Percentiles rank a stretch among this genome's conserved stretches.
Evolutionary conservation across 2,797 vertebrate species (phyloP).

Genomic region (Melanotaenia trifasciata): DNA sequence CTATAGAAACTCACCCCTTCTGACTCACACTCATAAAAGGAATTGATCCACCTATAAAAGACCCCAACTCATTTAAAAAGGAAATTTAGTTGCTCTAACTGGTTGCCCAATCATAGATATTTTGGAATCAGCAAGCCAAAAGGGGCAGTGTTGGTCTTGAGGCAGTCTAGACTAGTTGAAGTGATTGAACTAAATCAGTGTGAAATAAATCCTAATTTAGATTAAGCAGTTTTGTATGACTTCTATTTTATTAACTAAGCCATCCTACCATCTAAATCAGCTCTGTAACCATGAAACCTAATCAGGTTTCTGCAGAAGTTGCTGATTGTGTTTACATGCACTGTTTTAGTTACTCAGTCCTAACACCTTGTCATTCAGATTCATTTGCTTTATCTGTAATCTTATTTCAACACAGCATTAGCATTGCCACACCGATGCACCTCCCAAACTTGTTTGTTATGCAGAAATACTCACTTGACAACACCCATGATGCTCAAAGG

Average conservation of each 20-base stretch:
- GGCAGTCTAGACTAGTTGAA: not conserved
- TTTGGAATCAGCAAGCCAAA: not conserved
- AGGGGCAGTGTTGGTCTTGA: not conserved
- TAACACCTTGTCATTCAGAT: not conserved
- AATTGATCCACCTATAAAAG: constrained; percentile 34
- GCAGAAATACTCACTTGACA: not conserved
- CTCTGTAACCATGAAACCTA: not conserved
- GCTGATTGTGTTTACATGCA: not conserved
- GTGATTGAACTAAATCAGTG: not conserved
- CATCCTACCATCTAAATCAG: not conserved
- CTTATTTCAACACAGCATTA: constrained; percentile 3
- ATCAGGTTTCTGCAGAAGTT: not conserved
- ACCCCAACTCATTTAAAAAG: constrained; percentile 18
- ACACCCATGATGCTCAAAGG: not conserved
- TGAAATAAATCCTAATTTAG: not conserved
- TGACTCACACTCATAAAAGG: constrained; percentile 41
- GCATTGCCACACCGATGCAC: not conserved
- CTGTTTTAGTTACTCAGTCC: not conserved
- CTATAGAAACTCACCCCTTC: constrained; percentile 40
- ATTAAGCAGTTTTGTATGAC: not conserved
- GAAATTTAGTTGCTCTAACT: not conserved
- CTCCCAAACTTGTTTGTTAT: constrained; percentile 28
- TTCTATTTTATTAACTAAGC: not conserved
- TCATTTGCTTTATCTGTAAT: not conserved
- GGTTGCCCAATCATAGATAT: rapidly evolving